A percentile compares a stretch with the other conserved stretches of the same genome.
Conservation (phyloP, 2,113 vertebrate species). For the Rhynchomys soricoides region DNA sequence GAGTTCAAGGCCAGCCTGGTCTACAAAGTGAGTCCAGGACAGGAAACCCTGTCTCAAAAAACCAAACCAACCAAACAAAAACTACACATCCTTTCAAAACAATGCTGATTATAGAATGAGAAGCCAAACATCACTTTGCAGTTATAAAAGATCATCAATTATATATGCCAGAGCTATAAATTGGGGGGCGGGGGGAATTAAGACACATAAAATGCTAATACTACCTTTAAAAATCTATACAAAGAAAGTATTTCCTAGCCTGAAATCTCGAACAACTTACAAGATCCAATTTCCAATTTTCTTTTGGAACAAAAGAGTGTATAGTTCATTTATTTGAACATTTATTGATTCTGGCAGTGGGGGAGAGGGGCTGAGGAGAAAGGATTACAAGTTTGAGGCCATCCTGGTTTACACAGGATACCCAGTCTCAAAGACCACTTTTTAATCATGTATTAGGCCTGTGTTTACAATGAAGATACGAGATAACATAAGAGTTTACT, state of each 20-base stretch:
- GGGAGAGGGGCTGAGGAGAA: too few species aligned
- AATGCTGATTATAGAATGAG: background rate
- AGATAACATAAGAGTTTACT: background rate
- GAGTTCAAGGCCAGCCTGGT: too few species aligned
- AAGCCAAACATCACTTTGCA: background rate
- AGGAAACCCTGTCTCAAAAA: too few species aligned
- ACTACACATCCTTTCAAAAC: background rate
- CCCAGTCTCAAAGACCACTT: background rate
- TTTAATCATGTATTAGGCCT: background rate
- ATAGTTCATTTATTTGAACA: background rate
- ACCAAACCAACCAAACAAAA: too few species aligned
- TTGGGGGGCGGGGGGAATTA: background rate
- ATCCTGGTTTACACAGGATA: background rate
- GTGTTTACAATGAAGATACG: background rate
- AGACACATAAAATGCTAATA: background rate
- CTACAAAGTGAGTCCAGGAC: too few species aligned
- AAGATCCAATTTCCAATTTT: conserved; percentile 31
- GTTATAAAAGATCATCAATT: background rate
- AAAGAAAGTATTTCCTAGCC: background rate
- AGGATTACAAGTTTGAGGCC: background rate
- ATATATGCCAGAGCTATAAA: background rate
- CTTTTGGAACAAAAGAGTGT: background rate
- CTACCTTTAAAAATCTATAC: background rate
- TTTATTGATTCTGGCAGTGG: background rate
- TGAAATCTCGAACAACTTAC: background rate